phyloP scores from a whole-genome alignment of 2,797 vertebrate genomes.

The Vultur gryphus region DNA sequence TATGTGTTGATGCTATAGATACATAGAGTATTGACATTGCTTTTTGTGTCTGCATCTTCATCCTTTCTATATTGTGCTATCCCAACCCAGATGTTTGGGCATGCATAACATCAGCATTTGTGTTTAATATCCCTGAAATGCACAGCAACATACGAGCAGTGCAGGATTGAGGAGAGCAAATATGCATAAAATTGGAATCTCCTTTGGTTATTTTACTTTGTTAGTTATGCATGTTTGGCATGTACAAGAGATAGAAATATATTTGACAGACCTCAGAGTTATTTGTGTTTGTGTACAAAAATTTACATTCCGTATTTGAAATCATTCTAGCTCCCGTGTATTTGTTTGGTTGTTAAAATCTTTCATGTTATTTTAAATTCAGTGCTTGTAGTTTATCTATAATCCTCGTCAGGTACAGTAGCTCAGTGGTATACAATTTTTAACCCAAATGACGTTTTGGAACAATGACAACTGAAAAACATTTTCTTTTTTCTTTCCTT shows the following conservation, averaged over 20 bases:
- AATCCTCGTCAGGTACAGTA: constrained; percentile 36
- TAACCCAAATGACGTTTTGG: constrained; percentile 20
- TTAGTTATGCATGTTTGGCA: constrained; percentile 31
- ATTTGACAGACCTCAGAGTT: constrained; percentile 32
- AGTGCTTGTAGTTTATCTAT: constrained; percentile 15
- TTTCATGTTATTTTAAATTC: constrained; percentile 22
- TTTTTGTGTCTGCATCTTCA: not conserved
- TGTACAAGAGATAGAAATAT: not conserved
- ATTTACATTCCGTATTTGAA: constrained; percentile 5
- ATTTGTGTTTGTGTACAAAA: constrained; percentile 17
- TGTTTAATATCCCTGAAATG: constrained; percentile 44
- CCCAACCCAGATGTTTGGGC: not conserved
- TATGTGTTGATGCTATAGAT: not conserved
- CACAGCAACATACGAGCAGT: not conserved
- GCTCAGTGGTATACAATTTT: constrained; percentile 39
- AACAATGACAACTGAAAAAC: constrained; percentile 66
- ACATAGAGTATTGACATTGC: not conserved
- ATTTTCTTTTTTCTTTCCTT: constrained; percentile 56
- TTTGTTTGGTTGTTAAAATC: constrained; percentile 22
- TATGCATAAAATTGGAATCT: constrained; percentile 40
- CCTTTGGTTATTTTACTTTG: constrained; percentile 30
- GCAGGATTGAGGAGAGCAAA: not conserved
- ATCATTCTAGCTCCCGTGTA: not conserved
- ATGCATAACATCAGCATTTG: not conserved
- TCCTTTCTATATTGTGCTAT: not conserved